A percentile compares a stretch with the other conserved stretches of the same genome.
Evolutionary conservation across 2,113 vertebrate genomes (phyloP).

Genomic region (Athene cunicularia): DNA sequence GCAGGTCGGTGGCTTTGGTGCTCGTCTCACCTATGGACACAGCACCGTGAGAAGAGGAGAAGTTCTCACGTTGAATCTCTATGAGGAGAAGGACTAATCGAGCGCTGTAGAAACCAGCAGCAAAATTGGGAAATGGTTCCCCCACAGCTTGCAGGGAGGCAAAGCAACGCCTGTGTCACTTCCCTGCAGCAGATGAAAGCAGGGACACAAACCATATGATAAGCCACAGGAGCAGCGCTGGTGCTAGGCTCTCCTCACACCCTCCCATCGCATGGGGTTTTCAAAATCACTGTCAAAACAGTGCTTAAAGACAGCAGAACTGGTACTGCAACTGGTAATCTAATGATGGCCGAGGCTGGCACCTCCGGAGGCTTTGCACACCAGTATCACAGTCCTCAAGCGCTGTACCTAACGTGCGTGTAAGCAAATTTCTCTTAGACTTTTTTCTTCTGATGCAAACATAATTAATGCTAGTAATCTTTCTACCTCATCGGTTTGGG

Average conservation of each 20-base stretch:
- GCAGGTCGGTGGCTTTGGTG: rapidly evolving
- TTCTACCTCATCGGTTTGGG: not conserved
- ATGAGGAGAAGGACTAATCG: rapidly evolving
- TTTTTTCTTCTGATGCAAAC: not conserved
- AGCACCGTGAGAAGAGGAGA: not conserved
- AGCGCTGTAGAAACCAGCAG: not conserved
- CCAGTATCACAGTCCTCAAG: rapidly evolving
- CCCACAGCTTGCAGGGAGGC: no score
- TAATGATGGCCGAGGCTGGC: not conserved
- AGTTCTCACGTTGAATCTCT: not conserved
- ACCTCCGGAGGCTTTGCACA: rapidly evolving
- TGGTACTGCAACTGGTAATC: rapidly evolving
- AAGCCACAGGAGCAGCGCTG: rapidly evolving
- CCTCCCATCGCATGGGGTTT: rapidly evolving
- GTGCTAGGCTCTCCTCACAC: not conserved
- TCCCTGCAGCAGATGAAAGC: not conserved
- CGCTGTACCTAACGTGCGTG: rapidly evolving
- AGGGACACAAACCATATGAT: rapidly evolving
- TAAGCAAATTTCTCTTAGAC: not conserved
- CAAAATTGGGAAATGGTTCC: not conserved
- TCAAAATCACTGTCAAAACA: not conserved
- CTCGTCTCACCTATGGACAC: rapidly evolving
- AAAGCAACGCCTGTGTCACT: not conserved
- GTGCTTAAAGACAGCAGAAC: not conserved
- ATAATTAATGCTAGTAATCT: not conserved